Conservation (phyloP, 2,113 vertebrate genomes). For the Grammomys dolichurus region DNA sequence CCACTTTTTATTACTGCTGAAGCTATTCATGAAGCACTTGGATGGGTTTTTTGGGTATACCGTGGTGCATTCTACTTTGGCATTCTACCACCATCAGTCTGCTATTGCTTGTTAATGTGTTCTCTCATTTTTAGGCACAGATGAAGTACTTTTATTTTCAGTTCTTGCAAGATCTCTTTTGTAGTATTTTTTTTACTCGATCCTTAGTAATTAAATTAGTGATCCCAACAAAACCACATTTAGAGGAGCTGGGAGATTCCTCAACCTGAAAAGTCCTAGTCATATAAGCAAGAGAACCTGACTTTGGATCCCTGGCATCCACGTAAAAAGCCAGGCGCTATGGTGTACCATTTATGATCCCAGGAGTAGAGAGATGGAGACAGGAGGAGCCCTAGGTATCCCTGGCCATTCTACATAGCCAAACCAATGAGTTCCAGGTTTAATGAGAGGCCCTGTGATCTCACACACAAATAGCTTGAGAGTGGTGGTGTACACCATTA, state of each 20-base stretch:
- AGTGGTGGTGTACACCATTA: too few species aligned
- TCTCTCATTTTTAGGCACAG: constrained; percentile 89
- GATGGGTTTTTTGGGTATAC: background rate
- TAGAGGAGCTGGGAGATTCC: background rate
- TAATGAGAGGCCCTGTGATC: background rate
- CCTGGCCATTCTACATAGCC: background rate
- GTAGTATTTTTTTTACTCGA: constrained; percentile 83
- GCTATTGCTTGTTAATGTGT: background rate
- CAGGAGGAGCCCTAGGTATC: too few species aligned
- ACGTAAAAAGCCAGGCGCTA: background rate
- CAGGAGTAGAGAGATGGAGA: background rate
- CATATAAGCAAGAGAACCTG: background rate
- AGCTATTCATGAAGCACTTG: background rate
- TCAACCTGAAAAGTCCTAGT: background rate
- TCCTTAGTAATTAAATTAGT: background rate
- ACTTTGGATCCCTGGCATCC: background rate
- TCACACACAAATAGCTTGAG: too few species aligned
- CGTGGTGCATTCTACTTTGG: background rate
- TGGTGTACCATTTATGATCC: background rate
- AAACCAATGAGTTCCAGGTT: background rate
- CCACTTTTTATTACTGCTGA: background rate
- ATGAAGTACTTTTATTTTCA: constrained; percentile 93
- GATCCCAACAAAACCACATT: background rate
- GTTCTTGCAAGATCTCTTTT: constrained; percentile 94
- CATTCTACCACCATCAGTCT: background rate